Conservation (phyloP, 64 coral and sea anemone species). For the Astreopora myriophthalma region DNA sequence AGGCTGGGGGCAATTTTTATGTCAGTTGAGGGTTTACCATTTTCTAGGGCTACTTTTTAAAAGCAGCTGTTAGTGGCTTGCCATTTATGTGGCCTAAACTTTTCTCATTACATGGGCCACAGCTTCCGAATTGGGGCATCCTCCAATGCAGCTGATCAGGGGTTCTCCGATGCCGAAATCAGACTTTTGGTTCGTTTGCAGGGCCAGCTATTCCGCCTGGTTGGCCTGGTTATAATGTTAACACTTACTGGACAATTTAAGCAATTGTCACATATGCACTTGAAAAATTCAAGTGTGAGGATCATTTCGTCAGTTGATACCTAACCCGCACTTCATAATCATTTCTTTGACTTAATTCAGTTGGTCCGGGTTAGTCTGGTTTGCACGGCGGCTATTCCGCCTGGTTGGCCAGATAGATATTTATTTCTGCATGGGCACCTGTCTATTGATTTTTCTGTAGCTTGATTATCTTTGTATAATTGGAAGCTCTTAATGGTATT, state of each 20-base stretch:
- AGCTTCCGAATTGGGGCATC: slow-evolving; percentile 40
- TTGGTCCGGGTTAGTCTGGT: neutral
- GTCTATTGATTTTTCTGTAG: too few relatives aligned
- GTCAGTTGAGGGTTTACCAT: neutral
- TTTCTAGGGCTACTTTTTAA: neutral
- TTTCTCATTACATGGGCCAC: slow-evolving; percentile 46
- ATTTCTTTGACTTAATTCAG: too few relatives aligned
- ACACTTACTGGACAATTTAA: too few relatives aligned
- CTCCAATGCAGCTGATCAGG: slow-evolving; percentile 46
- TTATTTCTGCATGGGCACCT: too few relatives aligned
- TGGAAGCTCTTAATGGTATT: too few relatives aligned
- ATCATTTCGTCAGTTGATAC: too few relatives aligned
- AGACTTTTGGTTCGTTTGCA: too few relatives aligned
- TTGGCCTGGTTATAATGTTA: neutral
- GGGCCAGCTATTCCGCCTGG: neutral
- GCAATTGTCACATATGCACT: too few relatives aligned
- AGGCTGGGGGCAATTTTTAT: slow-evolving; percentile 1
- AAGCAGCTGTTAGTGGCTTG: neutral
- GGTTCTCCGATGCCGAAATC: slow-evolving; percentile 49
- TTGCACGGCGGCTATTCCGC: neutral
- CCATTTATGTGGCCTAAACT: slow-evolving; percentile 26
- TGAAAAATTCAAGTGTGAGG: too few relatives aligned
- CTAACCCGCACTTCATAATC: too few relatives aligned
- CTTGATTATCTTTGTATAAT: too few relatives aligned
- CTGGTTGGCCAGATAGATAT: too few relatives aligned